phyloP scores from a whole-genome alignment of 2,888 invertebrate genomes.

The Sipha maydis region DNA sequence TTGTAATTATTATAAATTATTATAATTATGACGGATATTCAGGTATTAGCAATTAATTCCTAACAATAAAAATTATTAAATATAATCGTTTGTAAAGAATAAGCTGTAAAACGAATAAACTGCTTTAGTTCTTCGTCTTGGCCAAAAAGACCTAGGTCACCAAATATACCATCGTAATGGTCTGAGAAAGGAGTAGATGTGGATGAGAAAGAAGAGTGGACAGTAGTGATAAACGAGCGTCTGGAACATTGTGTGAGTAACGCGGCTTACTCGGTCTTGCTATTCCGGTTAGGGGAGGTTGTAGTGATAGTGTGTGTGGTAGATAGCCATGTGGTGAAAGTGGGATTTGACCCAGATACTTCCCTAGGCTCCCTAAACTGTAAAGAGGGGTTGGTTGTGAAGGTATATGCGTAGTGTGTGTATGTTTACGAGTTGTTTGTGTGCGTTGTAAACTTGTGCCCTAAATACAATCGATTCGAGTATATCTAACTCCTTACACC shows the following conservation, averaged over 20 bases:
- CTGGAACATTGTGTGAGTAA: constrained; percentile 32
- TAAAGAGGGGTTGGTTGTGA: not conserved
- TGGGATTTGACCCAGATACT: constrained; percentile 52
- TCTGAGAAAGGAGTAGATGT: not conserved
- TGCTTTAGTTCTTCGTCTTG: not conserved
- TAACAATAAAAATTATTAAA: not conserved
- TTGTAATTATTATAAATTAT: constrained; percentile 23
- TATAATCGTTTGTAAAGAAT: not conserved
- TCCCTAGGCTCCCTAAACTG: constrained; percentile 12
- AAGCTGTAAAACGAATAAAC: not conserved
- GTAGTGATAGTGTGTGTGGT: not conserved
- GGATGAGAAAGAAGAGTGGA: not conserved
- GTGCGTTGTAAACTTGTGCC: constrained; percentile 30
- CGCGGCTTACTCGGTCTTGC: not conserved
- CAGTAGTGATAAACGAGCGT: constrained; percentile 45
- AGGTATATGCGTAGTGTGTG: not conserved
- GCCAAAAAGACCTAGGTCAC: constrained; percentile 54
- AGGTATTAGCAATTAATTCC: not conserved
- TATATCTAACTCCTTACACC: not conserved
- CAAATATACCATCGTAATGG: not conserved
- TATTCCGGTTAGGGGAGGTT: constrained; percentile 14
- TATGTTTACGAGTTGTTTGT: constrained; percentile 25
- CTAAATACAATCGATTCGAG: constrained; percentile 52
- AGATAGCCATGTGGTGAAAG: not conserved
- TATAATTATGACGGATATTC: not conserved